Evolutionary conservation across 2,888 invertebrate genomes (phyloP).

Genomic region (Phragmatobia fuliginosa): DNA sequence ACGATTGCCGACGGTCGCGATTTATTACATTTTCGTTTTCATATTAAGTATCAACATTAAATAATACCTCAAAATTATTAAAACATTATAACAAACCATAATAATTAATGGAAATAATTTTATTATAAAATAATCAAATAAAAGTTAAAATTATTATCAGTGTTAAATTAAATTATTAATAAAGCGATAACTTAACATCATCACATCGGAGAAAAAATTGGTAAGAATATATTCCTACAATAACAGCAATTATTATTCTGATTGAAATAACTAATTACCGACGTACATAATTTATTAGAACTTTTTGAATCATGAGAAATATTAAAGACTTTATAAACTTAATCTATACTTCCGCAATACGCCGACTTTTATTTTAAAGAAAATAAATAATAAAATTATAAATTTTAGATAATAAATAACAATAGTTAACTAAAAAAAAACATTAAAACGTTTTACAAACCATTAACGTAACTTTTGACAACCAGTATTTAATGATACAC

Average conservation of each 20-base stretch:
- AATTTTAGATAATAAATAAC: too few relatives aligned
- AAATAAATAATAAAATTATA: too few relatives aligned
- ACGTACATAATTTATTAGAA: neutral
- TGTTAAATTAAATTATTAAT: neutral
- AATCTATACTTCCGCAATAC: too few relatives aligned
- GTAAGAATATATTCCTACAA: neutral
- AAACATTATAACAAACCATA: neutral
- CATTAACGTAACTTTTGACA: too few relatives aligned
- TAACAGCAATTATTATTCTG: neutral
- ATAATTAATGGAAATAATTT: neutral
- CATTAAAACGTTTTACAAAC: too few relatives aligned
- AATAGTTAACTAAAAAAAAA: too few relatives aligned
- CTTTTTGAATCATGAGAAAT: neutral
- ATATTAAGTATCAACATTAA: conserved; percentile 21
- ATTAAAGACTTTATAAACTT: too few relatives aligned
- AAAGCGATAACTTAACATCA: neutral
- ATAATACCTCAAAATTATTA: neutral
- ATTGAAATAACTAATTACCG: neutral
- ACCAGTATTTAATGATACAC: too few relatives aligned
- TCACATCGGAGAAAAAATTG: neutral
- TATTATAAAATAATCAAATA: neutral
- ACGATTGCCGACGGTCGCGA: conserved; percentile 24
- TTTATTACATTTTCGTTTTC: conserved; percentile 21
- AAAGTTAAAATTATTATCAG: neutral
- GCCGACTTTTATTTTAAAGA: too few relatives aligned